Evolutionary conservation across 1,140 invertebrate genomes (phyloP).

Genomic region (Drosophila eugracilis): DNA sequence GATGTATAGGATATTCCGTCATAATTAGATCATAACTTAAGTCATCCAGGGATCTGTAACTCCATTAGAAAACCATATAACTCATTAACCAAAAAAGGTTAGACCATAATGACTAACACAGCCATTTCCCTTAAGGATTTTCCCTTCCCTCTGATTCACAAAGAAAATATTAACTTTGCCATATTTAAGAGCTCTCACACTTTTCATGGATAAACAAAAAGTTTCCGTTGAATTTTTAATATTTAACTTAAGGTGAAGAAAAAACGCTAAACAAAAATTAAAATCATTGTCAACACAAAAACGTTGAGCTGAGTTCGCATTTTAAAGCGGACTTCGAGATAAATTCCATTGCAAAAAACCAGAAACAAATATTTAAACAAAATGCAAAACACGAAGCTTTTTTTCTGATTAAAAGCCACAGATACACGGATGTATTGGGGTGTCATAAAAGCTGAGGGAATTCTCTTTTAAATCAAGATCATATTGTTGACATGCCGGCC

Average conservation of each 20-base stretch:
- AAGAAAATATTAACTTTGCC: background rate
- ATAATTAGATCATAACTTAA: no score
- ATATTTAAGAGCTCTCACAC: conserved; percentile 9
- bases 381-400: conserved; percentile 52
- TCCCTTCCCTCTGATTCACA: background rate
- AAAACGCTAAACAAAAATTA: conserved; percentile 28
- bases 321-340: conserved; percentile 48
- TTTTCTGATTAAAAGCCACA: conserved; percentile 62
- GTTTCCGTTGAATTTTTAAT: conserved; percentile 37
- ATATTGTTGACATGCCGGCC: conserved; percentile 19
- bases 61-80: background rate
- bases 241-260: conserved; percentile 28
- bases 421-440: conserved; percentile 27
- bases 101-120: background rate
- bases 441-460: conserved; percentile 33
- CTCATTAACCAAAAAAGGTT: background rate
- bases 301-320: conserved; percentile 58
- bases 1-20: no score
- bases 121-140: background rate
- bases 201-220: conserved; percentile 24
- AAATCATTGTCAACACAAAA: conserved; percentile 71
- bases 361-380: conserved; percentile 69
- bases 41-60: background rate
- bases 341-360: conserved; percentile 63
- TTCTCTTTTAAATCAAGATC: conserved; percentile 20